Base-by-base conservation (phyloP, 2,797 vertebrate species). In the Limosa lapponica region DNA sequence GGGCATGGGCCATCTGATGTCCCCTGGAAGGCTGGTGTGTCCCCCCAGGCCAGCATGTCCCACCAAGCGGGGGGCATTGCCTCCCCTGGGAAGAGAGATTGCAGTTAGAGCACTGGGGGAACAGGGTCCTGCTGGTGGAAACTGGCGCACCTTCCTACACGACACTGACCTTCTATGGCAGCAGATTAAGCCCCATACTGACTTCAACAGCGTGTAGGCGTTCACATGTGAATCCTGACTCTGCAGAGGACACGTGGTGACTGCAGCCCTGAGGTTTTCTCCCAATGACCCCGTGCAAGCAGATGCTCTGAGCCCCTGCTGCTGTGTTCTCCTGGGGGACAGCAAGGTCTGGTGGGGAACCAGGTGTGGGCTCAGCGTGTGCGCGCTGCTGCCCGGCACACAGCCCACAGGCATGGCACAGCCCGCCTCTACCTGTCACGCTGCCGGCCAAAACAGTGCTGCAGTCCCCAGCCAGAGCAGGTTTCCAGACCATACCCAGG, bases 401-500 rank as follows among this genome's bases (percentile, higher is more conserved):
- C 2, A 3, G 37, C 34, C 49, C 49, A 32, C 32, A 34, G 20
- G 52, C 52, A 49, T 0, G 1, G 46, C 46, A 30, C 39, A 24
- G 61, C 48, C 25, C 4, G 1, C 36, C 54, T 14, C 44, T 24
- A 0, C 0, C 0, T 12, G 18, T 8, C 37, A 51, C 22, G 1
- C 74, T 75, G 46, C 23, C 0, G 0, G 32, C 8, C 37, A 48
- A 57, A 84, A 22, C 10, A 28, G 71, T 14, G n/a, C 27, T 7
- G 1, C 37, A 39, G 19, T 39, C 32, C 22, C 24, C 0, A 0
- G 37, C 8, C 41, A 81, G 51, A 0, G 0, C 51, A 44, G 46
- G 34, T 66, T 36, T 22, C 59, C 34, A 78, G 32, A 18, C 20
- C 24, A 8, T 18, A 37, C 22, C 25, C 25, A 43, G 39, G 55